Evolutionary conservation across 2,797 vertebrate species (phyloP).

Genomic region (Octomys mimax): DNA sequence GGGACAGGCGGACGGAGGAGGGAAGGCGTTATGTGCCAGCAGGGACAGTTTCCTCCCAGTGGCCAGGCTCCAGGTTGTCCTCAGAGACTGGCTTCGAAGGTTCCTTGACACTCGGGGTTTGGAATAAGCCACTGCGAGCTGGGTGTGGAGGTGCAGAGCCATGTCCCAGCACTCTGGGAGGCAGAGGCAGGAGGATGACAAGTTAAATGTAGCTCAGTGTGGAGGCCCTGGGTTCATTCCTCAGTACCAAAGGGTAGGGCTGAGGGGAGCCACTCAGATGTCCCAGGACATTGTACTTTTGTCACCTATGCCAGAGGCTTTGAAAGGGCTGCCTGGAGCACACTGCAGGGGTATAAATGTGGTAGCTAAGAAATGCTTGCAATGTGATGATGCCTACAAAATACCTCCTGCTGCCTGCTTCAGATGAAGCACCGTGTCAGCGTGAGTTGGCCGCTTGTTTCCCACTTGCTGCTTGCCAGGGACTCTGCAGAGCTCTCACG

Average conservation of each 20-base stretch:
- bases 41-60: no score
- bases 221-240: not conserved
- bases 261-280: not conserved
- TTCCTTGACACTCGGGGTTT: not conserved
- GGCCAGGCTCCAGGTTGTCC: not conserved
- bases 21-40: no score
- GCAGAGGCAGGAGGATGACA: not conserved
- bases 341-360: no score
- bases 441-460: not conserved
- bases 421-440: not conserved
- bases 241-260: not conserved
- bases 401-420: not conserved
- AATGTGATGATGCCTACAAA: not conserved
- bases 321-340: not conserved
- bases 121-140: not conserved
- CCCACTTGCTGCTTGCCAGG: not conserved
- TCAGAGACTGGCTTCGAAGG: not conserved
- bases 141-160: not conserved
- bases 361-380: not conserved
- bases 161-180: not conserved
- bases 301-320: not conserved
- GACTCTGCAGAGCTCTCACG: not conserved
- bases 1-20: fast-evolving
- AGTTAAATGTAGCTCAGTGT: not conserved
- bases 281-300: not conserved